These are phyloP conservation scores for Drosophila hamatofila DNA, from an alignment of 2,888 invertebrate genomes.

Conservation along the genomic window DNA sequence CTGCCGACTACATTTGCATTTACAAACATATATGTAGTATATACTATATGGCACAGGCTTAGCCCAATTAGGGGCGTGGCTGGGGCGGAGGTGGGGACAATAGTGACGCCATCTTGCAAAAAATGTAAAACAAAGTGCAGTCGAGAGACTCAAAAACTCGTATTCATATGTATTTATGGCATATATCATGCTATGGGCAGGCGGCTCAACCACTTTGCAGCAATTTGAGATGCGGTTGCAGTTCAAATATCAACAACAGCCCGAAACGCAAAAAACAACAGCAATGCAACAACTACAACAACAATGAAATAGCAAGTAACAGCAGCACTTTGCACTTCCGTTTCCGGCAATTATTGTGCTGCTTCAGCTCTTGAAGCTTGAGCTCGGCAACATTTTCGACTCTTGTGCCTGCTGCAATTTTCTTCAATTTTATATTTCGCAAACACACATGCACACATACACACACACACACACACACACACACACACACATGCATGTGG, in stretches of 20 bases:
- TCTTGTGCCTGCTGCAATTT: slow-evolving; percentile 52
- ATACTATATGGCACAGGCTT: slow-evolving; percentile 22
- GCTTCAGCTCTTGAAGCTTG: slow-evolving; percentile 35
- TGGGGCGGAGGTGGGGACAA: background rate
- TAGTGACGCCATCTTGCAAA: slow-evolving; percentile 46
- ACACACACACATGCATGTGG: background rate
- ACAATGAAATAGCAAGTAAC: slow-evolving; percentile 42
- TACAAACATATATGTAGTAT: slow-evolving; percentile 7
- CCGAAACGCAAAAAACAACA: slow-evolving; percentile 8
- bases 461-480: slow-evolving; percentile 16
- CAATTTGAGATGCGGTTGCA: slow-evolving; percentile 56
- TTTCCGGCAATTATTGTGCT: slow-evolving; percentile 76
- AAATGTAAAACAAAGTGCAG: slow-evolving; percentile 22
- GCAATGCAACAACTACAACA: slow-evolving; percentile 12
- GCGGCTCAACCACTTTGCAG: slow-evolving; percentile 56
- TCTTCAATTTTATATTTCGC: slow-evolving; percentile 56
- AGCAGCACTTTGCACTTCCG: slow-evolving; percentile 79
- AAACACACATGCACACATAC: slow-evolving; percentile 37
- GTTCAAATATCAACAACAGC: slow-evolving; percentile 12
- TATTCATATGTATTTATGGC: slow-evolving; percentile 32
- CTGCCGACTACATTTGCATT: slow-evolving; percentile 65
- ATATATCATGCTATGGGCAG: slow-evolving; percentile 53
- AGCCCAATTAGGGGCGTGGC: slow-evolving; percentile 49
- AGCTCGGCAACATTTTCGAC: slow-evolving; percentile 47
- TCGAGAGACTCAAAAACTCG: slow-evolving; percentile 10